phyloP scores from a whole-genome alignment of 2,797 vertebrate species.

The Rhabdophis nuchalis region DNA sequence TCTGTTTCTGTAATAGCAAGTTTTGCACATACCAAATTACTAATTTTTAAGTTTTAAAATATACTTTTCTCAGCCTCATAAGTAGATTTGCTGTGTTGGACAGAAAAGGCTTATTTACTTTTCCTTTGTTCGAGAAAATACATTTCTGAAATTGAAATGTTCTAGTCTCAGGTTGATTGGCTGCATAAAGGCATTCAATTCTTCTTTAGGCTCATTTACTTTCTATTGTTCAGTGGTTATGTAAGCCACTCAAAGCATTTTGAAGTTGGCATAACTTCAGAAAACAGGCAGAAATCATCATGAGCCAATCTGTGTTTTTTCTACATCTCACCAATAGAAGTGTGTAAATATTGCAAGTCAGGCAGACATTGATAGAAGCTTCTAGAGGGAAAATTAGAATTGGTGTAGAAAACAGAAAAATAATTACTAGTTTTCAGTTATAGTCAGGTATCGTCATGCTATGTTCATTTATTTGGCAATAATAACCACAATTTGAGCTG shows the following conservation, averaged over 20 bases:
- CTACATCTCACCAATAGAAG: not conserved
- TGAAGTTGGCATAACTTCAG: not conserved
- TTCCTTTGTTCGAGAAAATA: not conserved
- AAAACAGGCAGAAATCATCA: not conserved
- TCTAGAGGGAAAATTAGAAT: not conserved
- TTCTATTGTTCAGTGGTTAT: not conserved
- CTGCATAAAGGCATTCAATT: not conserved
- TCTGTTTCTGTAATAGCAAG: not conserved
- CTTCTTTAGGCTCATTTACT: not conserved
- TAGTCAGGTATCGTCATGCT: not conserved
- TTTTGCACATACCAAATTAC: not conserved
- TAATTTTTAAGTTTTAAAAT: not conserved
- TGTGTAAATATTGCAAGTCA: not conserved
- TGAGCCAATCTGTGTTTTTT: not conserved
- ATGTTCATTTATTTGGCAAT: not conserved
- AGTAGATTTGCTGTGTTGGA: not conserved
- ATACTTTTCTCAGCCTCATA: not conserved
- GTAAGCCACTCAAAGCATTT: not conserved
- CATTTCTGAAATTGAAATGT: not conserved
- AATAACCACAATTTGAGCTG: not conserved
- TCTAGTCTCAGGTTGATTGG: not conserved
- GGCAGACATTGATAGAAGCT: not conserved
- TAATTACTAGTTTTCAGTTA: not conserved
- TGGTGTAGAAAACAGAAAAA: not conserved
- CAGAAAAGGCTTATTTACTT: not conserved